Percentiles rank a stretch among this genome's conserved stretches.
Evolutionary conservation across 2,113 vertebrate species (phyloP).

Genomic region (Chloropsis cyanopogon): DNA sequence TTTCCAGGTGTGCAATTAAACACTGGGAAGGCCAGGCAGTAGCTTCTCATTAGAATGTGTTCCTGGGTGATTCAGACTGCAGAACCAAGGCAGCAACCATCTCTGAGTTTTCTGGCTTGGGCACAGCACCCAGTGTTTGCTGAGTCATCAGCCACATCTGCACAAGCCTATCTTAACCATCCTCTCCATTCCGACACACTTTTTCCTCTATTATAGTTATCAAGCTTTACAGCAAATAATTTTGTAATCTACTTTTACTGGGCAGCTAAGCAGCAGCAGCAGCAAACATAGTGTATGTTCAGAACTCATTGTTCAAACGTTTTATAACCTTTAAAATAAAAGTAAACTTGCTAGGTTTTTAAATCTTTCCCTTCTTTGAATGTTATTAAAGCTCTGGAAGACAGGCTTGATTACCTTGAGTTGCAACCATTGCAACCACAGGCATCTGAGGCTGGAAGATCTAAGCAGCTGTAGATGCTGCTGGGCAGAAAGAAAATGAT

Average conservation of each 20-base stretch:
- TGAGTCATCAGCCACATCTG: neutral
- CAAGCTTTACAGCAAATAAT: slow-evolving; percentile 36
- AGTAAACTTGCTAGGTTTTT: neutral
- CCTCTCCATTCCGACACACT: neutral
- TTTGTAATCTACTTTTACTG: slow-evolving; percentile 41
- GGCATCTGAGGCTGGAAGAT: neutral
- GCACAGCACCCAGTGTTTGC: neutral
- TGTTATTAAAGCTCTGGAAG: slow-evolving; percentile 15
- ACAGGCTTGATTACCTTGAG: neutral
- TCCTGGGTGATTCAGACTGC: neutral
- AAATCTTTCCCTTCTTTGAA: slow-evolving; percentile 30
- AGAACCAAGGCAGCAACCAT: neutral
- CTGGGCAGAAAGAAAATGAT: neutral
- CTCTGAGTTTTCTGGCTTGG: neutral
- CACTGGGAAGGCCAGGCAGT: neutral
- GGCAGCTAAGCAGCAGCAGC: slow-evolving; percentile 49
- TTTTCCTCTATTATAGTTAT: neutral
- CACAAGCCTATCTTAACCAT: neutral
- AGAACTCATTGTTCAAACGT: slow-evolving; percentile 47
- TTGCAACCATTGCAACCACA: neutral
- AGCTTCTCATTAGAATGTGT: neutral
- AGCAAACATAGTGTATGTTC: slow-evolving; percentile 4
- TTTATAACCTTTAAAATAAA: slow-evolving; percentile 53
- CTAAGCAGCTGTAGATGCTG: neutral
- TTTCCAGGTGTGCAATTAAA: neutral